Percentiles rank a stretch among this genome's conserved stretches.
Evolutionary conservation across 2,797 vertebrate genomes (phyloP).

Genomic region (Sebastes vulpes): DNA sequence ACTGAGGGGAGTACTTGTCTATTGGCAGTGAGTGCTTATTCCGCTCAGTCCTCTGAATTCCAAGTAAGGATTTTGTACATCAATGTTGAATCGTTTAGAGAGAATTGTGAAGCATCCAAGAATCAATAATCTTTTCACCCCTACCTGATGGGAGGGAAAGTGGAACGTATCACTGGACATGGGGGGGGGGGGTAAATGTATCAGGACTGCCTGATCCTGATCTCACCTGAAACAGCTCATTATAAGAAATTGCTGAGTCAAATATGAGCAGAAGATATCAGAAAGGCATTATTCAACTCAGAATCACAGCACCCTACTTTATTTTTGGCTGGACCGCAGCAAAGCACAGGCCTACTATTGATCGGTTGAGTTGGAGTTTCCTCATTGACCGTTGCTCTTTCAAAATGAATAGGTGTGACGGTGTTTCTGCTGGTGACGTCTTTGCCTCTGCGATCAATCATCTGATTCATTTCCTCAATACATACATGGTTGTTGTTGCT

Average conservation of each 20-base stretch:
- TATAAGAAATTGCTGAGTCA: neutral
- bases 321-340: neutral
- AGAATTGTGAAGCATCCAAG: neutral
- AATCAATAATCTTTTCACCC: neutral
- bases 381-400: too few species aligned
- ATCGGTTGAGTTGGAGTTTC: too few species aligned
- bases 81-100: neutral
- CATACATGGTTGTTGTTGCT: too few species aligned
- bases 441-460: too few species aligned
- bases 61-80: neutral
- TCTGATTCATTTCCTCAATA: too few species aligned
- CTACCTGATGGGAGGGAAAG: neutral
- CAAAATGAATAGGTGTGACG: too few species aligned
- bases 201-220: neutral
- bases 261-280: neutral
- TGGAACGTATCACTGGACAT: neutral
- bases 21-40: neutral
- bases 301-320: neutral
- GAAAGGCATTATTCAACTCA: neutral
- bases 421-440: too few species aligned
- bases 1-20: neutral
- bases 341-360: neutral
- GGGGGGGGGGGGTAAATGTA: neutral
- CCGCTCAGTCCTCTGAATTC: neutral
- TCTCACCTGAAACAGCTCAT: neutral